Base-by-base conservation (phyloP, 1,140 invertebrate genomes). In the Heliconius melpomene region DNA sequence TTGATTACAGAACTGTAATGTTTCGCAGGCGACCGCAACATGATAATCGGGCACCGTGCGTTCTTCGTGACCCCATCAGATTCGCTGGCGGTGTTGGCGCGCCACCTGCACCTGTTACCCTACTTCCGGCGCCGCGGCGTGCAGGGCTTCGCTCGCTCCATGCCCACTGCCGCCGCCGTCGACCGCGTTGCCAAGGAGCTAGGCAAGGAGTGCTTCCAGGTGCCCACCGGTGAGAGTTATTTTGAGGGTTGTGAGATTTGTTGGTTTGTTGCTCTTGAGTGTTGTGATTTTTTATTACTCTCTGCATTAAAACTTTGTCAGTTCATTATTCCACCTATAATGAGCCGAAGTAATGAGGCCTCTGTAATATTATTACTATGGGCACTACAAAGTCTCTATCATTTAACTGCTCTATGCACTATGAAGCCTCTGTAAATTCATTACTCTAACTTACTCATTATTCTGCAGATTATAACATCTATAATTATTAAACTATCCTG, bases 61-160 rank as follows among this genome's bases (percentile, higher is more conserved):
- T 99, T 99, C 93, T 99, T 99, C 95, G 98, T 99, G 1, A 99
- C 98, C 1, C 99, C 99, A 2, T 99, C 98, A 80, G 99, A 99
- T 94, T 99, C 98, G 13, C 95, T 99, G 88, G 99, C 99, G 8
- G 98, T 99, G 13, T 96, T 99, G 81, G 99, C 98, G 29, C 97
- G 97, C 86, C 97, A 99, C 94, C 94, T 99, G 50, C 96, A 98
- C 60, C 96, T 96, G 86, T 99, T 99, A 89, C 99, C 99, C 8
- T 99, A 99, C 95, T 99, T 99, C 93, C 94, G 97, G 91, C 96
- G 97, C 85, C 96, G 96, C 81, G 97, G 97, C 36, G 95, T 99
- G 2, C 97, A 97, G 91, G 99, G 99, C 23, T 98, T 97, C 93
- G 99, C 99, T 7, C 96, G 99, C 86, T 99, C 98, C 87, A 99